Evolutionary conservation across 2,888 invertebrate species (phyloP), one percentile per base, ranked within the genome.

Genomic region (Mylabris sibirica): DNA sequence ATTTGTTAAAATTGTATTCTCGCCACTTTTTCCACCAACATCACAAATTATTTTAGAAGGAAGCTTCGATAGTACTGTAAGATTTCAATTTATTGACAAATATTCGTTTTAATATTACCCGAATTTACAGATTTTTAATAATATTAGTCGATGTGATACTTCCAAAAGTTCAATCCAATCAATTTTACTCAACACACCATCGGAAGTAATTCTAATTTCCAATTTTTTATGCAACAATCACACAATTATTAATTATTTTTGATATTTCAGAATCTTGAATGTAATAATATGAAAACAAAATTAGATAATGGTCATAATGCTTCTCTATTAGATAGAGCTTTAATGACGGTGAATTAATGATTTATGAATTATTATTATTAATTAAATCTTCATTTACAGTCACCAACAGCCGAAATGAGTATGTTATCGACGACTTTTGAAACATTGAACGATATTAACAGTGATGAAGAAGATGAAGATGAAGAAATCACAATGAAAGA

Each of bases 171-270:
- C 24, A 8, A 30, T 59, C 11, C 24, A 30, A 30, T 30, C 22
- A 20, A 14, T 1, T 59, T 14, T 20, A 59, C 6, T 14, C n/a
- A n/a, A n/a, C n/a, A n/a, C n/a, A 20, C n/a, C 0, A 20, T 14
- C 14, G 6, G 20, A 14, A n/a, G 30, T 30, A 30, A 8, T 8
- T 30, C 59, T n/a, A 30, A 2, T 30, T 30, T 26, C 11, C 24
- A 3, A 30, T 12, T 6, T 30, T 30, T 24, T 22, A n/a, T n/a
- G n/a, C n/a, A 30, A 57, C 12, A 26, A 24, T 59, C 30, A 68
- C 60, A 60, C 68, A 65, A n/a, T n/a, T n/a, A n/a, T n/a, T 68
- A 8, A 38, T 38, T 38, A 12, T 3, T 38, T 38, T 14, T 11
- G 5, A 3, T 38, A 38, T 38, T 38, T 12, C 1, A 12, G 14